A percentile compares a stretch with the other conserved stretches of the same genome.
Conservation (phyloP, 53 echinoderm and acorn worm genomes). For the Mesocentrotus franciscanus region DNA sequence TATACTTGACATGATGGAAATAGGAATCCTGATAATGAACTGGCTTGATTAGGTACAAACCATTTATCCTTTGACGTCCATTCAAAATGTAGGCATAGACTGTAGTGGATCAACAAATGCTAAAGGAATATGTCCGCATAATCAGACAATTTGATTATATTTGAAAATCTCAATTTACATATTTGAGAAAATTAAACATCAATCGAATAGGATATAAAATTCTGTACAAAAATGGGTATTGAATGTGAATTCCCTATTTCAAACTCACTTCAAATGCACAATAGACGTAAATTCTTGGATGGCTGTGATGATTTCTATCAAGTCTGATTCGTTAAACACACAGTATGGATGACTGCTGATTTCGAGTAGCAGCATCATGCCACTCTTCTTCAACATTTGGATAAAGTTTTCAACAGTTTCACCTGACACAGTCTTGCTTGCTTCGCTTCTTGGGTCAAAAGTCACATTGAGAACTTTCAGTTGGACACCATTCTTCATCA, state of each 20-base stretch:
- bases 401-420: background rate
- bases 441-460: constrained; percentile 17
- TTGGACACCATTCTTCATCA: background rate
- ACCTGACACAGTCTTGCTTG: constrained; percentile 26
- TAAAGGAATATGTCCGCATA: no score
- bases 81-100: background rate
- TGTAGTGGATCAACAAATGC: background rate
- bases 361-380: background rate
- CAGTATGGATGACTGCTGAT: background rate
- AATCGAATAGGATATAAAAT: background rate
- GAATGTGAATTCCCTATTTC: background rate
- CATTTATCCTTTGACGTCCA: background rate
- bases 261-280: background rate
- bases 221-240: background rate
- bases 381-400: background rate
- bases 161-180: no score
- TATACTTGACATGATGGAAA: no score
- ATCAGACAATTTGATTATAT: no score
- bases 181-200: no score
- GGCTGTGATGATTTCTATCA: constrained; percentile 1
- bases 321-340: background rate
- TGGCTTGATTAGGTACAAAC: background rate
- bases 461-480: constrained; percentile 27
- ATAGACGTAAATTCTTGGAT: background rate
- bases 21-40: no score